These are phyloP conservation scores for Tipula unca DNA, from an alignment of 2,888 invertebrate species.

Conservation along the genomic window DNA sequence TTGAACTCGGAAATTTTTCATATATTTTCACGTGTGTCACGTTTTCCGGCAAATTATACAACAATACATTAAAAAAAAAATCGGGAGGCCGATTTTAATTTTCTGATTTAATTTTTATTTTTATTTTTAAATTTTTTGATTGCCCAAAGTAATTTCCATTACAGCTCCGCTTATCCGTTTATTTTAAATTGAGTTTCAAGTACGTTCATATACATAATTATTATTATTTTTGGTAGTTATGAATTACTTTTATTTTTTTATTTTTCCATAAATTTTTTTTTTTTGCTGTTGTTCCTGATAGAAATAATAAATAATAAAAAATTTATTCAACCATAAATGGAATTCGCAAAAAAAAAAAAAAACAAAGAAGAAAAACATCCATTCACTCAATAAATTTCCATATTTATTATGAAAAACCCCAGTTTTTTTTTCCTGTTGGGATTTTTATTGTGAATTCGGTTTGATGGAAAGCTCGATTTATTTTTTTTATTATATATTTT, in stretches of 20 bases:
- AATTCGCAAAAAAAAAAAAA: background rate
- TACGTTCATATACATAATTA: background rate
- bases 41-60: background rate
- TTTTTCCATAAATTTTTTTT: no score
- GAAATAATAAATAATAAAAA: background rate
- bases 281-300: background rate
- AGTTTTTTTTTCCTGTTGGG: background rate
- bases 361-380: background rate
- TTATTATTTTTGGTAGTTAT: background rate
- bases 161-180: background rate
- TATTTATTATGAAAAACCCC: background rate
- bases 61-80: background rate
- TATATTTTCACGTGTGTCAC: background rate
- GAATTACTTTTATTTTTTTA: background rate
- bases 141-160: background rate
- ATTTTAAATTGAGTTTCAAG: background rate
- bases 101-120: background rate
- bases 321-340: background rate
- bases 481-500: background rate
- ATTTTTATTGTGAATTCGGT: background rate
- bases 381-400: background rate
- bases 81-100: background rate
- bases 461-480: background rate
- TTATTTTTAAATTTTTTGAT: background rate
- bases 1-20: background rate